Evolutionary conservation across 2,113 vertebrate genomes (phyloP).

Genomic region (Pipra filicauda): DNA sequence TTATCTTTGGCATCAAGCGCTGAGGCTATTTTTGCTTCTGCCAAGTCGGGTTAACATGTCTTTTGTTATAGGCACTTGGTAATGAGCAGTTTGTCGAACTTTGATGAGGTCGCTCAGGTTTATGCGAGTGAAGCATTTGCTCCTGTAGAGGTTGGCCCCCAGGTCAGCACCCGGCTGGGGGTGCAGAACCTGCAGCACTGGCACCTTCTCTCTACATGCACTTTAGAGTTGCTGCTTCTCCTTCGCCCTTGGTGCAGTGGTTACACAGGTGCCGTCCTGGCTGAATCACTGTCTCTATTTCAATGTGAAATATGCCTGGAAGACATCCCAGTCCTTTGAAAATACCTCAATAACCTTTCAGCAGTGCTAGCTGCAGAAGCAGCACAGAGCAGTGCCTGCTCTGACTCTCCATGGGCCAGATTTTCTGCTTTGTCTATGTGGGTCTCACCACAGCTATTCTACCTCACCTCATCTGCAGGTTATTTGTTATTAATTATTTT

Average conservation of each 20-base stretch:
- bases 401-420: neutral
- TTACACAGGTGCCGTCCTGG: neutral
- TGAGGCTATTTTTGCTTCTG: constrained; percentile 51
- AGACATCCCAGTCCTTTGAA: neutral
- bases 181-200: neutral
- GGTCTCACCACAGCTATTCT: neutral
- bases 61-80: neutral
- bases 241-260: neutral
- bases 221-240: neutral
- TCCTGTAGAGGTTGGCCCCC: neutral
- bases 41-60: neutral
- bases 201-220: neutral
- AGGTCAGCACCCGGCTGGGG: neutral
- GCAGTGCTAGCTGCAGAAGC: neutral
- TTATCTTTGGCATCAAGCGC: neutral
- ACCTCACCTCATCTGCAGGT: neutral
- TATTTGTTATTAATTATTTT: neutral
- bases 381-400: neutral
- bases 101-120: neutral
- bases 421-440: neutral
- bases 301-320: constrained; percentile 26
- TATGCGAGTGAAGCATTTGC: neutral
- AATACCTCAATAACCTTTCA: neutral
- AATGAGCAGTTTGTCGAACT: neutral
- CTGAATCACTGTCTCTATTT: neutral